Evolutionary conservation across 2,113 vertebrate genomes (phyloP), one percentile per base, ranked within the genome.

Genomic region (Macquaria ambigua): DNA sequence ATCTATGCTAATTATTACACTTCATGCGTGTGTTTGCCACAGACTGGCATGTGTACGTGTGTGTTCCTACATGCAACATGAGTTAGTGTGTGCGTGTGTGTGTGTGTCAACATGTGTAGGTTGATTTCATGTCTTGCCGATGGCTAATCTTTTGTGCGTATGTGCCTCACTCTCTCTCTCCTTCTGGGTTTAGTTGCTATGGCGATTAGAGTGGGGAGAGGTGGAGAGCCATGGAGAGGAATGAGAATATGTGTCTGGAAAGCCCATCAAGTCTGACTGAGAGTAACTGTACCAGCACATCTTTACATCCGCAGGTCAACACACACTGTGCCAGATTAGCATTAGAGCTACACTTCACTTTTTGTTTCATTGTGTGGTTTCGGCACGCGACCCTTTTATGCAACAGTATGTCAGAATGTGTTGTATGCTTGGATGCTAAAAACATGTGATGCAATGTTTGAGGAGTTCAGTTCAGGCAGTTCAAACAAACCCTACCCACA

Each of bases 101-200:
- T 63, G 23, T 34, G 77, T 75, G 69, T 55, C 71, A 68, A 87
- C 83, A 84, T 81, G 70, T 90, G 90, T 84, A 88, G 79, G 85
- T 77, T 88, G 85, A 87, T 85, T 92, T 87, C 43, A 66, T 72
- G 75, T 88, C 75, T 91, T 81, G 85, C 72, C 88, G 85, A 90
- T 90, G 79, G 92, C 79, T 93, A 91, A 92, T 94, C 88, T 93
- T 94, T 88, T 89, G 87, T 93, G 84, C n/a, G 67, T 78, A 83
- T 87, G 92, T 95, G 90, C 91, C 91, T 95, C 79, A 85, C 74
- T 89, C 69, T 66, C 72, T 66, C 72, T 77, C 84, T 91, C 92
- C 90, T 87, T 90, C 79, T 90, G 94, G 92, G 90, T 92, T 95
- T 91, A 73, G 95, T 96, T 96, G 94, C 95, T 91, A 96, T 96